Evolutionary conservation across 2,113 vertebrate species (phyloP).

Genomic region (Hystrix cristata): DNA sequence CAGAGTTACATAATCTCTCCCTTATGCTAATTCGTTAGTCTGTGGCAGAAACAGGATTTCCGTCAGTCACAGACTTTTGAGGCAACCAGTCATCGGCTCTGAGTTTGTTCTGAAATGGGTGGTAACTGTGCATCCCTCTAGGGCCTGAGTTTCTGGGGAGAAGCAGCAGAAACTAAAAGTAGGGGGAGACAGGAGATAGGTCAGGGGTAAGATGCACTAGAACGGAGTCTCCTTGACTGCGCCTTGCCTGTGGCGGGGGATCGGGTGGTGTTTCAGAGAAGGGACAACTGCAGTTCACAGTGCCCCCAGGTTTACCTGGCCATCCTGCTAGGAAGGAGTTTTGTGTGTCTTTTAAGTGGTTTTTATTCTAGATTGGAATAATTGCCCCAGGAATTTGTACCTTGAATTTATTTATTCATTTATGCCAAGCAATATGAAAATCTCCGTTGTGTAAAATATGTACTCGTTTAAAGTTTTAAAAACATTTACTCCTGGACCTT

Average conservation of each 20-base stretch:
- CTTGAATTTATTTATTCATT: conserved; percentile 20
- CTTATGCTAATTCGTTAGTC: conserved; percentile 34
- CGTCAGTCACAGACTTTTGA: conserved; percentile 37
- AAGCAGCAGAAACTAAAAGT: not conserved
- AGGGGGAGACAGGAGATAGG: not conserved
- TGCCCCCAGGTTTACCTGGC: not conserved
- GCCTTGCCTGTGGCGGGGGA: not conserved
- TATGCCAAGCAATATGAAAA: conserved; percentile 7
- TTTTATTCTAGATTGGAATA: not conserved
- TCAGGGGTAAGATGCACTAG: not conserved
- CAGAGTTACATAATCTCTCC: not conserved
- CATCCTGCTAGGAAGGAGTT: rapidly evolving
- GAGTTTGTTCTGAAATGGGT: not conserved
- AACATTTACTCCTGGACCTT: not conserved
- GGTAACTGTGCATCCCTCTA: not conserved
- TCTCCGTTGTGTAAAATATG: not conserved
- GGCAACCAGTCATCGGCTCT: not conserved
- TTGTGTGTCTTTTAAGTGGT: not conserved
- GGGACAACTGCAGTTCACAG: not conserved
- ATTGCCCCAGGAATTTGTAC: not conserved
- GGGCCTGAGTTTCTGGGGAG: not conserved
- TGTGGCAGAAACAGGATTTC: conserved; percentile 58
- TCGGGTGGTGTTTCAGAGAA: not conserved
- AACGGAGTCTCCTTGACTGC: not conserved
- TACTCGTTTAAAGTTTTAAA: conserved; percentile 1